phyloP scores from a whole-genome alignment of 2,113 vertebrate genomes.

The Clupea harengus region DNA sequence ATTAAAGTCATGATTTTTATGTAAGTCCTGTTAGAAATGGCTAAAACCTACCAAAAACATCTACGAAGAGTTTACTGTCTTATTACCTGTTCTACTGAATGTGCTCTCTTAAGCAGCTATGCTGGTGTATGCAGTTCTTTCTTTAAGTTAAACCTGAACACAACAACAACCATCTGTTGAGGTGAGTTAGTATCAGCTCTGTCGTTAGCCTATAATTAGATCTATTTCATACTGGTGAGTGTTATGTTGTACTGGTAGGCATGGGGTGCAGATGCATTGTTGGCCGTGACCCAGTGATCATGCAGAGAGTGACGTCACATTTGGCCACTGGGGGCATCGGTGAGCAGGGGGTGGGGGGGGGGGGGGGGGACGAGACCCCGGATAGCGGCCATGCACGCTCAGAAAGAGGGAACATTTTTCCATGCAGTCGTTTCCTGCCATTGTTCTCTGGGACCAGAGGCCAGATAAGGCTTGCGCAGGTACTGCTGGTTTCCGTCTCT shows the following conservation, averaged over 20 bases:
- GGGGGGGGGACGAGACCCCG: conserved; percentile 63
- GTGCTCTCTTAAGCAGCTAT: not conserved
- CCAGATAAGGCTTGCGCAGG: conserved; percentile 74
- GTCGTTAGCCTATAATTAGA: conserved; percentile 3
- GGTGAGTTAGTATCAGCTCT: not conserved
- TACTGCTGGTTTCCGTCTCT: conserved; percentile 63
- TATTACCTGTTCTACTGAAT: not conserved
- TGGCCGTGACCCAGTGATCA: conserved; percentile 21
- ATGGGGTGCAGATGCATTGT: not conserved
- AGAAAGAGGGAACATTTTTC: conserved; percentile 68
- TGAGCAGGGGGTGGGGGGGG: conserved; percentile 57
- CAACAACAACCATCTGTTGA: not conserved
- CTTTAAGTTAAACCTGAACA: not conserved
- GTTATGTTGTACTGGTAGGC: not conserved
- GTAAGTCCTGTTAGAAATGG: not conserved
- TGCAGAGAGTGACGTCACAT: conserved; percentile 63
- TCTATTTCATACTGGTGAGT: not conserved
- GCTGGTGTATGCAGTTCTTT: not conserved
- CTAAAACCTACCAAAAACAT: not conserved
- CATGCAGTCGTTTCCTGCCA: conserved; percentile 75
- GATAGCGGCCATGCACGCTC: conserved; percentile 67
- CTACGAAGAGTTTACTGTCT: not conserved
- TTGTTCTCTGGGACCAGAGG: conserved; percentile 70
- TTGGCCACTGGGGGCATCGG: conserved; percentile 52
- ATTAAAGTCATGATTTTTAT: not conserved